Percentiles rank a stretch among this genome's conserved stretches.
These are phyloP conservation scores for Gorsachius goisagi DNA, from an alignment of 2,113 vertebrate genomes.

Conservation along the genomic window DNA sequence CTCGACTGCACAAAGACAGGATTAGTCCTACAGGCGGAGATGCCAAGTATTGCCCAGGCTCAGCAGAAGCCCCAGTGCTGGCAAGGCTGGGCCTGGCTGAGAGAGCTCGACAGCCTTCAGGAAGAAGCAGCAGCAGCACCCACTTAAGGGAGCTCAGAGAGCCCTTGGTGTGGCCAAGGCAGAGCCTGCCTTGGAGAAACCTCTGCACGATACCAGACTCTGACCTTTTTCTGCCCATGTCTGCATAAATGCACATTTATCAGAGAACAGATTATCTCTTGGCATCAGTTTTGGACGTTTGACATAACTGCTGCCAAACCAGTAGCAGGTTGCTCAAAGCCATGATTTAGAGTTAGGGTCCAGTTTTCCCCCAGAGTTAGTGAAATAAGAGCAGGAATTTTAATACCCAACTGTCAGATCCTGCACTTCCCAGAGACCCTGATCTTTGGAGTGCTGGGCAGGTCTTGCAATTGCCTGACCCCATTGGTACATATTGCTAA, in stretches of 20 bases:
- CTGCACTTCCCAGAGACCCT: not conserved
- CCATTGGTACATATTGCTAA: not conserved
- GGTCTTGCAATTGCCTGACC: not conserved
- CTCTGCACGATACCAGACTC: not conserved
- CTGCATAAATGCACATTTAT: not conserved
- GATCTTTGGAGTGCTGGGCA: rapidly evolving
- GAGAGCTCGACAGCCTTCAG: not conserved
- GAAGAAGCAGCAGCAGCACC: rapidly evolving
- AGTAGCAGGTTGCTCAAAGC: not conserved
- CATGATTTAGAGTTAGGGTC: not conserved
- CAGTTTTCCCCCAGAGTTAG: not conserved
- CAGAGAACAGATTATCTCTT: not conserved
- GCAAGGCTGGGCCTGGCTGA: not conserved
- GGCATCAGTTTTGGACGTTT: not conserved
- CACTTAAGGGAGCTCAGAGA: not conserved
- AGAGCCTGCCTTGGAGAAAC: not conserved
- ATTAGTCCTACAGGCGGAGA: not conserved
- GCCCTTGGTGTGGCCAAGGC: not conserved
- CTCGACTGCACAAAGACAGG: not conserved
- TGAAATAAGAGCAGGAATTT: not conserved
- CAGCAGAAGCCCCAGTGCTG: not conserved
- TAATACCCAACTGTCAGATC: not conserved
- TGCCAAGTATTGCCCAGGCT: not conserved
- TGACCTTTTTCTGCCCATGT: not conserved
- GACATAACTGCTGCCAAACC: not conserved